Evolutionary conservation across 2,113 vertebrate species (phyloP), one percentile per base, ranked within the genome.

Genomic region (Gulo gulo): DNA sequence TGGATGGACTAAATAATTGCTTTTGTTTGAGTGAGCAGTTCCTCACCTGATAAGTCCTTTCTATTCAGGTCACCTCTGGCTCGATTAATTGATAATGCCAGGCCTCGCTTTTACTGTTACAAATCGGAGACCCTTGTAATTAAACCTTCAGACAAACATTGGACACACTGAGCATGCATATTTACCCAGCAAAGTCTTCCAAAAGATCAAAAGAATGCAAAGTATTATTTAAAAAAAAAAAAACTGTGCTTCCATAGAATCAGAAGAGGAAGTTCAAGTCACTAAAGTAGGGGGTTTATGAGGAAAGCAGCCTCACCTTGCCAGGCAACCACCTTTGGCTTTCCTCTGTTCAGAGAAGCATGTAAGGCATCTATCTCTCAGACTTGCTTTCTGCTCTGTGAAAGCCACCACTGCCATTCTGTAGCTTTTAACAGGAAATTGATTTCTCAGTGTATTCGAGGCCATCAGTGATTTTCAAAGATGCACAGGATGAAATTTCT

Each of bases 131-230:
- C 96, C 63, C 79, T 95, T 50, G 91, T 97, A 71, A 69, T 50
- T 73, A 97, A 94, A 74, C 47, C 93, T 90, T 97, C 96, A 95
- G 93, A 97, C 94, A 98, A 97, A 97, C 88, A 97, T 79, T 90
- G 93, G 71, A 71, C 95, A 97, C 96, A 96, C 97, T 97, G 73
- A 98, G 97, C 89, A 97, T 97, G 29, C 45, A 52, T 95, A 89
- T 73, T 96, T 59, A 47, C 55, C 69, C 90, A 97, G 12, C 59
- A 76, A 98, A 88, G 90, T 78, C 93, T 73, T 93, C 29, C 7
- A 81, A 86, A 98, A 95, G 31, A 94, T 89, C 39, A 88, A 97
- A 97, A 91, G 47, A 98, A 93, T 91, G 74, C 63, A 52, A 90
- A 96, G 82, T 81, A 12, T 80, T 67, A 71, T 39, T 57, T 7